These are phyloP conservation scores for Paelopatides confundens DNA, from an alignment of 53 echinoderm and acorn worm species.

Conservation along the genomic window DNA sequence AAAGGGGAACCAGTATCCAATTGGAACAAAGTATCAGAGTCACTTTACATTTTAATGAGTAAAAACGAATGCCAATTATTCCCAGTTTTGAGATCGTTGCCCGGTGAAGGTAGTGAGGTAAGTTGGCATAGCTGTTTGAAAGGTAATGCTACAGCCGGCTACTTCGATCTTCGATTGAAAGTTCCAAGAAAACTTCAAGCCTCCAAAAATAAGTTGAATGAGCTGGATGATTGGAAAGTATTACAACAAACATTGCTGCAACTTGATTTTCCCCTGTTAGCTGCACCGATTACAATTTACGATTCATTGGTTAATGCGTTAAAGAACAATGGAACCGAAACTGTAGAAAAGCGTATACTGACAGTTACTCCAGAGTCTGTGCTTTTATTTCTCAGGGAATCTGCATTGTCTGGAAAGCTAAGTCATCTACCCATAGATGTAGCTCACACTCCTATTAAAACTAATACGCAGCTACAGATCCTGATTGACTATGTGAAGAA, in stretches of 20 bases:
- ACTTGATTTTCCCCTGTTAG: constrained; percentile 16
- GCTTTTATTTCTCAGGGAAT: not conserved
- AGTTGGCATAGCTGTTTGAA: constrained; percentile 5
- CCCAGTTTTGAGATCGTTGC: not conserved
- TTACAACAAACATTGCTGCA: not conserved
- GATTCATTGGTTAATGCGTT: not conserved
- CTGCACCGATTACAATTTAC: not conserved
- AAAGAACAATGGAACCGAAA: not conserved
- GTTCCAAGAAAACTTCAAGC: not conserved
- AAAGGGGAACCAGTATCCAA: not conserved
- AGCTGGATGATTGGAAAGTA: not conserved
- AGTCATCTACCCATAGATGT: not conserved
- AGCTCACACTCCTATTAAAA: not conserved
- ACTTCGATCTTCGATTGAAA: not conserved
- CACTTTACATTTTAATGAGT: not conserved
- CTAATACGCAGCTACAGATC: not conserved
- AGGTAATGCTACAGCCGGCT: not conserved
- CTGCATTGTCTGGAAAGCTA: not conserved
- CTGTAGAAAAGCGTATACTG: not conserved
- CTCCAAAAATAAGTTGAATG: not conserved
- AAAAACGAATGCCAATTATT: not conserved
- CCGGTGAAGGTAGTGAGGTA: not conserved
- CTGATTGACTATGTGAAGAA: constrained; percentile 16
- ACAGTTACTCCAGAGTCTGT: not conserved
- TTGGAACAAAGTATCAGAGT: constrained; percentile 17